phyloP scores from a whole-genome alignment of 2,888 invertebrate genomes.

The Agelastica alni region DNA sequence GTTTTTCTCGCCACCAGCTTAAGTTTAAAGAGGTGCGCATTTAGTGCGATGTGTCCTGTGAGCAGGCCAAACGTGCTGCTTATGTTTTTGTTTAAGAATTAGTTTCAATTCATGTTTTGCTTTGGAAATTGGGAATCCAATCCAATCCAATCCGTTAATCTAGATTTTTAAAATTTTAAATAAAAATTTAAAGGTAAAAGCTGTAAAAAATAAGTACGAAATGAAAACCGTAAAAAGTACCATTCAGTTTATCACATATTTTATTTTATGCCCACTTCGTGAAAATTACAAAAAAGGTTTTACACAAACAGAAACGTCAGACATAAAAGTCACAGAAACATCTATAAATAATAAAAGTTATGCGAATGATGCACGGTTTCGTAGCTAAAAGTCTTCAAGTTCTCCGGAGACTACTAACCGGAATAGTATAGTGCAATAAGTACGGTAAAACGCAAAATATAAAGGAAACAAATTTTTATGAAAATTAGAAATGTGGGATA shows the following conservation, averaged over 20 bases:
- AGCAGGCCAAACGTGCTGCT: too few species aligned
- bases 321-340: constrained; percentile 5
- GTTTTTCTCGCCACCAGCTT: too few species aligned
- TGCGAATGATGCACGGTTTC: constrained; percentile 4
- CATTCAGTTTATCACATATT: neutral
- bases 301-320: constrained; percentile 2
- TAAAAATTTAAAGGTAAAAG: too few species aligned
- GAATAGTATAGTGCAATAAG: constrained; percentile 1
- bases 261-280: neutral
- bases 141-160: too few species aligned
- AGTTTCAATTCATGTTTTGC: too few species aligned
- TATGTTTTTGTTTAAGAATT: too few species aligned
- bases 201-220: too few species aligned
- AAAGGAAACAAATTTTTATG: constrained; percentile 1
- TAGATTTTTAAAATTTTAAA: too few species aligned
- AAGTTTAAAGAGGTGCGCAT: too few species aligned
- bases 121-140: too few species aligned
- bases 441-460: neutral
- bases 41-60: too few species aligned
- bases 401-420: neutral
- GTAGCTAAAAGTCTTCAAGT: neutral
- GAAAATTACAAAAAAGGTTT: constrained; percentile 1
- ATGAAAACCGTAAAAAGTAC: neutral
- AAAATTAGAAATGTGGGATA: neutral
- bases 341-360: constrained; percentile 5